Evolutionary conservation across 2,888 invertebrate species (phyloP), one percentile per base, ranked within the genome.

Genomic region (Sialis fuliginosa): DNA sequence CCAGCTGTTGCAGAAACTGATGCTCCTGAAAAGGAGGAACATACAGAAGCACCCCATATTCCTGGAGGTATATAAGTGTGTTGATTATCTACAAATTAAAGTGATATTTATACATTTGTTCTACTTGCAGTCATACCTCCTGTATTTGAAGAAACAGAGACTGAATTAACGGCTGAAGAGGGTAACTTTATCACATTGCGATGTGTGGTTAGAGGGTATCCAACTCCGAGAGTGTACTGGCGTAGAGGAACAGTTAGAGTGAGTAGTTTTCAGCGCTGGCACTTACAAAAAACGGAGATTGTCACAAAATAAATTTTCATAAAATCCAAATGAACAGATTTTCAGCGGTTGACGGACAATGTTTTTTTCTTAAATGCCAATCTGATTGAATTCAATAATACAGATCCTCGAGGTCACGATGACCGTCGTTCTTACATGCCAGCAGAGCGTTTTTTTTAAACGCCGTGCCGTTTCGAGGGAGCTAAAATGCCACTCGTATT

Each of bases 171-270:
- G 7, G 79, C 75, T 0, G 68, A 75, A 30, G 81, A 86, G 61
- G 89, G 89, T 42, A 78, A 78, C 52, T 75, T 75, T 55, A 84
- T 81, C 1, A 78, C 77, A 6, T 66, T 90, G 52, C 74, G 73
- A 46, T 91, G 91, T 60, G 68, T 79, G 32, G 83, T 84, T 53
- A 73, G 75, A 52, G 86, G 89, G 49, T 77, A 76, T 63, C 90
- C 90, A 4, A 74, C 72, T 50, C 90, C 90, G 4, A 73, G 67
- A 49, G 77, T 90, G 53, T 74, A 77, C 0, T 91, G 90, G 90
- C 75, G 74, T 10, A 79, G 77, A 52, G 81, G 78, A 45, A 74
- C 78, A 49, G 68, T 81, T 53, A 66, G 78, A 63, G 88, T 88
- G 65, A 63, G 68, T 59, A 30, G 10, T 22, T 22, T 22, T n/a